Base-by-base conservation (phyloP, 37 sponge, comb jelly and placozoan genomes). In the Bolinopsis microptera region DNA sequence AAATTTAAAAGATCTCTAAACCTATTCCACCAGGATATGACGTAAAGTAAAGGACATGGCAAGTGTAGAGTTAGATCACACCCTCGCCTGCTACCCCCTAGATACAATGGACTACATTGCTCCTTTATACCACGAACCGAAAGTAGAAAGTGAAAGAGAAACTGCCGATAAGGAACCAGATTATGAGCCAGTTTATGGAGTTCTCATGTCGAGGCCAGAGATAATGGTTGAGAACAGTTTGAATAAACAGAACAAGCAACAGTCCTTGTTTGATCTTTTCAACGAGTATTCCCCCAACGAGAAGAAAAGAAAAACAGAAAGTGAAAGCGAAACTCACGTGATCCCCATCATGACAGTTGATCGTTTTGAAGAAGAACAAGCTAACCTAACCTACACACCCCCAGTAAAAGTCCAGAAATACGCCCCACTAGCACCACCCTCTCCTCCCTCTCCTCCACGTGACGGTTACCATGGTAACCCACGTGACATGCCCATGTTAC, bases 61-160 rank as follows among this genome's bases (percentile, higher is more conserved):
- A 13, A 48, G 61, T 48, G 61, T 48, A 18, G 9, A 48, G 9
- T 18, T 13, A 5, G 61, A 48, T 13, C 61, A 48, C 61, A 48
- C 5, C 61, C 61, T 48, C 5, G 5, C 61, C 61, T 48, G 61
- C 61, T 48, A 48, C 61, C 5, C 61, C 2, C 74, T 70, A 1
- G 80, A 77, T 36, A 77, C 80, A 34, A 35, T 86, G 31, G 23
- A 5, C 35, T 39, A 39, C 90, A 30, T 26, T 0, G n/a, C 90
- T 27, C 90, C 90, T 26, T 38, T 86, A 0, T 86, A 36, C 48
- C 90, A 86, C 27, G 48, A 86, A 72, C 75, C 75, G 31, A 28
- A 72, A 48, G 9, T 48, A 48, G 61, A 48, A 48, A 48, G 61
- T 48, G 61, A 48, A 48, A 48, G 61, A 18, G 13, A 48, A 18